Conservation (phyloP, 2,888 invertebrate genomes). For the Drymonia ruficornis region DNA sequence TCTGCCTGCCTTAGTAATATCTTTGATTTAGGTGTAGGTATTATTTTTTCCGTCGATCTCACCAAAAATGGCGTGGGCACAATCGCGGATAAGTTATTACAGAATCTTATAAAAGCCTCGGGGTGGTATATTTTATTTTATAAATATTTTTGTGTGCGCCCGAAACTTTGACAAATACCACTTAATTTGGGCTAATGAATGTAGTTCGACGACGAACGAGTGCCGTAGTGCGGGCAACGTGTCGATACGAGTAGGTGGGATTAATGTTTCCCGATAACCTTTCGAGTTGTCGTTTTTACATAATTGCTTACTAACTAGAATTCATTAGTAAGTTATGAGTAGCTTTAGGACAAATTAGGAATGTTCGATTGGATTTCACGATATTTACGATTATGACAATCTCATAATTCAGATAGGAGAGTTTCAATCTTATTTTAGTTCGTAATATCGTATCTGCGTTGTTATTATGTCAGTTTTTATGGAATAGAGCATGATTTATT, state of each 20-base stretch:
- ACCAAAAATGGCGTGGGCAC: conserved; percentile 57
- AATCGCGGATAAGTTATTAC: conserved; percentile 61
- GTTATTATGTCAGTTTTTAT: conserved; percentile 4
- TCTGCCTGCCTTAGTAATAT: no score
- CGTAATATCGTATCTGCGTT: background rate
- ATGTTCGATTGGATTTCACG: conserved; percentile 13
- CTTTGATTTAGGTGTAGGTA: no score
- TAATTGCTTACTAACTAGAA: conserved; percentile 29
- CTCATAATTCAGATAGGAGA: conserved; percentile 2
- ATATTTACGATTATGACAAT: conserved; percentile 13
- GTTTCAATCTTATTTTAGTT: background rate
- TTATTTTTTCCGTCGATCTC: conserved; percentile 44
- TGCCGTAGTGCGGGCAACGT: conserved; percentile 52
- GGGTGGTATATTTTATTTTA: conserved; percentile 61
- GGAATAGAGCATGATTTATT: conserved; percentile 3
- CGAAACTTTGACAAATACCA: conserved; percentile 81
- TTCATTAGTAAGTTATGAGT: conserved; percentile 29
- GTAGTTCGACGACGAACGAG: conserved; percentile 63
- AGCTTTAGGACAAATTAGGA: conserved; percentile 23
- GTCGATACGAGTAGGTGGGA: conserved; percentile 52
- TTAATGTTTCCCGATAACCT: conserved; percentile 47
- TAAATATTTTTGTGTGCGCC: conserved; percentile 76
- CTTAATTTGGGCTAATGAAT: conserved; percentile 83
- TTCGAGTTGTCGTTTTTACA: conserved; percentile 39
- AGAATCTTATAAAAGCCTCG: conserved; percentile 56